Evolutionary conservation across 2,797 vertebrate species (phyloP).

Genomic region (Anisognathus igniventris): DNA sequence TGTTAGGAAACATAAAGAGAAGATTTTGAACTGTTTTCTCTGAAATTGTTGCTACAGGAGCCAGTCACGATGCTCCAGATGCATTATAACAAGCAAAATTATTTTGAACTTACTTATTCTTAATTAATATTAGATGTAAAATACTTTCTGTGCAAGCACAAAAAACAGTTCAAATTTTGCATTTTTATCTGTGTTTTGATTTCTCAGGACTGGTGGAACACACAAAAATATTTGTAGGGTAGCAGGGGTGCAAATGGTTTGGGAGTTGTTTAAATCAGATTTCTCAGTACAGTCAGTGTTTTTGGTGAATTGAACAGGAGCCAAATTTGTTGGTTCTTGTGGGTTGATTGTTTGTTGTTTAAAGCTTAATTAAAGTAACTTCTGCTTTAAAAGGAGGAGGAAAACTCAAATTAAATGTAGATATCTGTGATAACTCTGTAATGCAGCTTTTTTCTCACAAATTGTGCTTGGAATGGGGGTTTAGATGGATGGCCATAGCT

Average conservation of each 20-base stretch:
- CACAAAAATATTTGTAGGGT: neutral
- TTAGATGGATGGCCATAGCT: conserved; percentile 17
- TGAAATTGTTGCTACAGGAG: neutral
- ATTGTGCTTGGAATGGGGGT: neutral
- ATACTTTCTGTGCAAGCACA: neutral
- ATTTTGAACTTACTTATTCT: conserved; percentile 10
- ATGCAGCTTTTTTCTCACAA: neutral
- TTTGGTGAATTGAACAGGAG: neutral
- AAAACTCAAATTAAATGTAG: neutral
- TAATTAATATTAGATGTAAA: conserved; percentile 2
- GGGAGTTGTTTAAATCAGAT: neutral
- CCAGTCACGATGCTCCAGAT: neutral
- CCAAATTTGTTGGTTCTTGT: neutral
- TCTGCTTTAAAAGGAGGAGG: neutral
- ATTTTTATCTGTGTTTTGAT: neutral
- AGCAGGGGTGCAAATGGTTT: neutral
- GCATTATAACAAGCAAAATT: neutral
- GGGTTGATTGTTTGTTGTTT: neutral
- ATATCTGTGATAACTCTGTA: neutral
- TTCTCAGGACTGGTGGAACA: neutral
- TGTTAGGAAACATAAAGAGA: neutral
- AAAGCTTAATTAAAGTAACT: conserved; percentile 12
- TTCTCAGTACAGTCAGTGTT: neutral
- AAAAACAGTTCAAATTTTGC: neutral
- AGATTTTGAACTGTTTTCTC: neutral